Evolutionary conservation across 2,888 invertebrate species (phyloP), one percentile per base, ranked within the genome.

Genomic region (Xestia sexstrigata): DNA sequence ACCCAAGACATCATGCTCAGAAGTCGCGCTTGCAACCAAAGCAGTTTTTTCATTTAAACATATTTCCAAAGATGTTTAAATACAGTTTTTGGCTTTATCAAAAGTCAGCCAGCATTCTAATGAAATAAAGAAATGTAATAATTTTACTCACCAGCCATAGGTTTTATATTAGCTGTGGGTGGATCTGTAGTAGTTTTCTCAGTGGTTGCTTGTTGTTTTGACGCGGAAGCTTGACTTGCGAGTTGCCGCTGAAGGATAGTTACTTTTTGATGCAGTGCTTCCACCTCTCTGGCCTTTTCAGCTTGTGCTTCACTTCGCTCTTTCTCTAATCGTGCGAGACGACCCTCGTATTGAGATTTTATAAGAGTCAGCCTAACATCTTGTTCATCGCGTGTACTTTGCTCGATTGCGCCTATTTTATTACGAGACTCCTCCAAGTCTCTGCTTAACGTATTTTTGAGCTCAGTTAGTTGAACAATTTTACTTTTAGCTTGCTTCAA

Each of bases 111-210:
- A 75, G 7, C 15, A 42, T 13, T 49, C 62, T 49, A 13, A 49
- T 30, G 9, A 15, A 76, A 70, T 45, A 35, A 47, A 49, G 20
- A 60, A 55, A 39, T 47, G 23, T 9, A n/a, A 74, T 26, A 67
- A 45, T 49, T 35, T 52, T 60, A 85, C 95, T 93, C 97, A 89
- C 98, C 98, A 6, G 99, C 98, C 98, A 99, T 99, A 0, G 99
- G 99, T 93, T 99, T 99, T 65, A 99, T 99, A 92, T 99, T 99
- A 9, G 99, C 99, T 0, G 99, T 99, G 0, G 97, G 97, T 20
- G 97, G 97, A 55, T 97, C 97, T 6, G 97, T 96, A 20, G 97
- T 96, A 5, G 97, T 94, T 90, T 97, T 97, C 72, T 97, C 97
- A 17, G 94, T 89, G 3, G 94, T 91, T 79, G 97, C 94, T 90